Conservation (phyloP, 1,140 invertebrate genomes). For the Drosophila rufa region DNA sequence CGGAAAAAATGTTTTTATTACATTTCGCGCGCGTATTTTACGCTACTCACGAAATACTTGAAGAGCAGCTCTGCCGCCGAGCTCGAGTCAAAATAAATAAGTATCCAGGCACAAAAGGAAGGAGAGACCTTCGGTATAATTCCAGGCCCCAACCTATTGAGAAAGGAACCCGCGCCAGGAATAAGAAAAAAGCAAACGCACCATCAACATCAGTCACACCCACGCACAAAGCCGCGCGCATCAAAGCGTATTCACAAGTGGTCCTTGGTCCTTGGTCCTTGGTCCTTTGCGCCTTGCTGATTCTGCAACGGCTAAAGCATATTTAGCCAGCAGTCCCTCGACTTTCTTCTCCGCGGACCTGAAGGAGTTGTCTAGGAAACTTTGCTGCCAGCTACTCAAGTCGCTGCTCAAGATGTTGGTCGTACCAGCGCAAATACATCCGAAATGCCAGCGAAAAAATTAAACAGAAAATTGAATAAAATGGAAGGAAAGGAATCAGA, state of each 20-base stretch:
- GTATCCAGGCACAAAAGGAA: slow-evolving; percentile 55
- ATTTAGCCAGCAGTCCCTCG: slow-evolving; percentile 77
- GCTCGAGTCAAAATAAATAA: slow-evolving; percentile 70
- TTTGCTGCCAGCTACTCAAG: slow-evolving; percentile 80
- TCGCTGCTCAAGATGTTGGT: slow-evolving; percentile 75
- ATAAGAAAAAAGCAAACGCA: slow-evolving; percentile 7
- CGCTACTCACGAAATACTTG: slow-evolving; percentile 82
- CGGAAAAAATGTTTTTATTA: slow-evolving; percentile 82
- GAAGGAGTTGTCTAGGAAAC: slow-evolving; percentile 84
- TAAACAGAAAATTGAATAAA: slow-evolving; percentile 59
- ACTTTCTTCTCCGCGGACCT: slow-evolving; percentile 47
- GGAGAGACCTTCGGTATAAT: slow-evolving; percentile 38
- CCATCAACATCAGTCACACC: slow-evolving; percentile 62
- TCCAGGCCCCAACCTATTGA: slow-evolving; percentile 16
- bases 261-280: slow-evolving; percentile 64
- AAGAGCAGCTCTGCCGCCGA: slow-evolving; percentile 56
- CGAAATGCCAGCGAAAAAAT: slow-evolving; percentile 47
- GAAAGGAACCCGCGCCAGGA: not conserved
- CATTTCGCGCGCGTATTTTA: slow-evolving; percentile 80
- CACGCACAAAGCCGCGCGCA: slow-evolving; percentile 76
- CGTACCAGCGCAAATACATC: slow-evolving; percentile 49
- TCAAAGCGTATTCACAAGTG: slow-evolving; percentile 84
- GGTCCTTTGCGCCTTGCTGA: slow-evolving; percentile 80
- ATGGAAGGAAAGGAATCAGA: slow-evolving; percentile 40
- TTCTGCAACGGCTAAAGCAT: slow-evolving; percentile 79